These are phyloP conservation scores for Latheticus oryzae DNA, from an alignment of 2,888 invertebrate species.

Conservation along the genomic window DNA sequence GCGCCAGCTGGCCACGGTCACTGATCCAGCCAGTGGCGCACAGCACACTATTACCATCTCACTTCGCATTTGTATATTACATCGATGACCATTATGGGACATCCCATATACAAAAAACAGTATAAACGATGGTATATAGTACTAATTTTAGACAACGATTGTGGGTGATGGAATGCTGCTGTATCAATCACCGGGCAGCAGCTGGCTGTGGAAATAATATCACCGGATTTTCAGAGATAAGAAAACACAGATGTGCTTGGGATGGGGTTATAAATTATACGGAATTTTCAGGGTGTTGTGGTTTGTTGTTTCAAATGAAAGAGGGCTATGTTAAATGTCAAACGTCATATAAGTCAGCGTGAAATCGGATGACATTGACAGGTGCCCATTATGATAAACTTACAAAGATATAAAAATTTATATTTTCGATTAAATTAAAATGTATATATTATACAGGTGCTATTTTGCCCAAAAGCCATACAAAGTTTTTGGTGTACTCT, in stretches of 20 bases:
- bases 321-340: too few species aligned
- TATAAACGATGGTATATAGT: background rate
- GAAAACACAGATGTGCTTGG: constrained; percentile 17
- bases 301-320: too few species aligned
- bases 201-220: constrained; percentile 18
- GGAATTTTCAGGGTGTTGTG: too few species aligned
- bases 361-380: too few species aligned
- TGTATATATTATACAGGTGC: too few species aligned
- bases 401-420: too few species aligned
- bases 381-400: too few species aligned
- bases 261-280: constrained; percentile 3
- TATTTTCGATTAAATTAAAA: too few species aligned
- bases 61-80: constrained; percentile 21
- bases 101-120: background rate
- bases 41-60: constrained; percentile 18
- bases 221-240: constrained; percentile 13
- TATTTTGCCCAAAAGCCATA: too few species aligned
- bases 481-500: too few species aligned
- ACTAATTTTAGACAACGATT: constrained; percentile 10
- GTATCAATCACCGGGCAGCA: constrained; percentile 19
- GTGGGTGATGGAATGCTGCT: constrained; percentile 5
- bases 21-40: constrained; percentile 60
- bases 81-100: constrained; percentile 6
- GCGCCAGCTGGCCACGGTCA: constrained; percentile 68
- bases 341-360: too few species aligned